These are phyloP conservation scores for Embiotoca jacksoni DNA, from an alignment of 2,113 vertebrate genomes.

Conservation along the genomic window DNA sequence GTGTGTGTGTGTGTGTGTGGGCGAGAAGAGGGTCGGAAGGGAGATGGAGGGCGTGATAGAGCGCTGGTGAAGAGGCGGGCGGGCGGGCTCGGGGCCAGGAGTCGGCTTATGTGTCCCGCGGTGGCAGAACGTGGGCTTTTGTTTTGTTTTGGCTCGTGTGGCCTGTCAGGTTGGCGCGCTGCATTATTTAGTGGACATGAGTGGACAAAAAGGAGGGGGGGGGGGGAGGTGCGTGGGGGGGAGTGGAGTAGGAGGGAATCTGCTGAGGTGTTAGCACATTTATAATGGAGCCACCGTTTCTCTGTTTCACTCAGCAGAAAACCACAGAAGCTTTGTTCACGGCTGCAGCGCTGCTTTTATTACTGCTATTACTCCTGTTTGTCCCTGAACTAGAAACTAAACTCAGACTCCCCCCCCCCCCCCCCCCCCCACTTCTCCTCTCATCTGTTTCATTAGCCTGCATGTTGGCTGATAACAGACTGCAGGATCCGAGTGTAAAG, in stretches of 20 bases:
- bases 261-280: conserved; percentile 15
- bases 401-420: too few relatives aligned
- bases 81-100: conserved; percentile 41
- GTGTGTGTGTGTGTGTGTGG: conserved; percentile 20
- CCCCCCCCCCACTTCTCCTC: neutral
- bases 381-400: conserved; percentile 1
- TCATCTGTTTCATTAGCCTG: neutral
- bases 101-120: conserved; percentile 57
- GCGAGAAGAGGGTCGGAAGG: conserved; percentile 7
- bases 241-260: conserved; percentile 2
- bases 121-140: conserved; percentile 15
- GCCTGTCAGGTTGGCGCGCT: conserved; percentile 59
- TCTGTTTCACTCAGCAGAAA: neutral
- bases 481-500: neutral
- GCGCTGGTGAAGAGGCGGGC: conserved; percentile 1
- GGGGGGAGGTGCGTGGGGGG: neutral
- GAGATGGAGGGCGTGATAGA: conserved; percentile 16
- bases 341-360: neutral
- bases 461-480: neutral
- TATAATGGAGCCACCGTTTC: neutral
- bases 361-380: neutral
- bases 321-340: too few relatives aligned
- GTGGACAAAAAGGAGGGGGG: conserved; percentile 31
- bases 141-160: conserved; percentile 66
- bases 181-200: conserved; percentile 78